Base-by-base conservation (phyloP, 1,140 invertebrate genomes). In the Drosophila lacteicornis region DNA sequence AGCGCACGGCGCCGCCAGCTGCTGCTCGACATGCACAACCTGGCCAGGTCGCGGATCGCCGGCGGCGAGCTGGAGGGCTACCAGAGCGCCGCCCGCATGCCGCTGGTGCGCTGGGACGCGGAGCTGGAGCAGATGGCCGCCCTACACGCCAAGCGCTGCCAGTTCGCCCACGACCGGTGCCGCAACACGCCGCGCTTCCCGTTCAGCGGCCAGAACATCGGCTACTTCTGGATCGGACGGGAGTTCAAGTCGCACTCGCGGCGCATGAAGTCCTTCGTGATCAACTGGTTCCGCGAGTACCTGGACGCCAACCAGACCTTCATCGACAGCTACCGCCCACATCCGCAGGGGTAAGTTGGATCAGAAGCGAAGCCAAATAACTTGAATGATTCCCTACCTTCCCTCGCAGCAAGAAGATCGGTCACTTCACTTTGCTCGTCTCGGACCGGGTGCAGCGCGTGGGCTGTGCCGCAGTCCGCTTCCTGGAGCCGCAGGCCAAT, bases 181-280 rank as follows among this genome's bases (percentile, higher is more conserved):
- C 79, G 90, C 17, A 92, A 91, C 62, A 91, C 91, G 15, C 73
- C 62, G 8, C 73, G 65, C 7, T 92, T 62, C 56, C 50, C 49
- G n/a, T 76, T 74, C 11, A 91, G 90, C 46, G 91, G 91, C 2
- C 91, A 92, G 50, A 92, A 92, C 60, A 91, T 92, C 30, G 91
- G 86, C 3, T 90, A 88, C 70, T 91, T 90, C 53, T 92, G 87
- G 87, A 92, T 91, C 53, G 86, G 78, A 19, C 80, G 81, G 33
- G 73, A 92, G 38, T 91, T 92, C 40, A 91, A 87, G 53, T 92
- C 91, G 33, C 91, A 92, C 42, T 91, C 91, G 9, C 66, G 73
- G 15, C 91, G 91, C 22, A 91, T 92, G 74, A 91, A 91, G 50
- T 79, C 85, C 9, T 91, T 92, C 50, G 81, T 92, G 49, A 62